Base-by-base conservation (phyloP, 2,797 vertebrate genomes). In the Pteronotus mesoamericanus region DNA sequence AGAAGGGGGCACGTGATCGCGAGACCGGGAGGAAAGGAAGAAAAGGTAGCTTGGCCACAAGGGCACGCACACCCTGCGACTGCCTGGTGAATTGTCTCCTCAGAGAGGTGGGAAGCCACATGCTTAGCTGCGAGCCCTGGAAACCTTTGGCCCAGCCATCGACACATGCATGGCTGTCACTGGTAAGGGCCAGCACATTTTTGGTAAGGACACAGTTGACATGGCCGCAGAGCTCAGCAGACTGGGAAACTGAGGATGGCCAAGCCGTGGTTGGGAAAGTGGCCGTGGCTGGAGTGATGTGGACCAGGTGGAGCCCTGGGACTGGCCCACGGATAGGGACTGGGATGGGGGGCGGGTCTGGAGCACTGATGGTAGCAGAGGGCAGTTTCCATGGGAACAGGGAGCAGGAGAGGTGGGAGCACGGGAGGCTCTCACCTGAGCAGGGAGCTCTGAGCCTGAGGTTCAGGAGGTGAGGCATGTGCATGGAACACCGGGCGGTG, bases 41-140 rank as follows among this genome's bases (percentile, higher is more conserved):
- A 37, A 16, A 10, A 11, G 6, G 42, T 21, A 10, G 37, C 18
- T 69, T 32, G 53, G n/a, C 48, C 11, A 22, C 39, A 59, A 42
- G 57, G 37, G 51, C 48, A 18, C 1, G 1, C 0, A 29, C 10
- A 0, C 29, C 18, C 51, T 24, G 0, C 6, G 0, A 34, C 22
- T 53, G 22, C 6, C 3, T 10, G 59, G 44, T 14, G 39, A 84
- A 1, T 86, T 66, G 51, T 68, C 80, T 92, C 42, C 51, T 92
- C 6, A 5, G 71, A 74, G 61, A 86, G 22, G 9, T 9, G 39
- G 64, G 44, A 84, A 61, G 71, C 55, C 44, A 15, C 5, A 18
- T 15, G 79, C 82, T 90, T 72, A 55, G 48, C 69, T 57, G 57
- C 79, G 85, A 44, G 4, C n/a, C 9, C 42, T 32, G n/a, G 57